A percentile compares a stretch with the other conserved stretches of the same genome.
Conservation (phyloP, 2,888 invertebrate genomes). For the Drosophila macrospina region DNA sequence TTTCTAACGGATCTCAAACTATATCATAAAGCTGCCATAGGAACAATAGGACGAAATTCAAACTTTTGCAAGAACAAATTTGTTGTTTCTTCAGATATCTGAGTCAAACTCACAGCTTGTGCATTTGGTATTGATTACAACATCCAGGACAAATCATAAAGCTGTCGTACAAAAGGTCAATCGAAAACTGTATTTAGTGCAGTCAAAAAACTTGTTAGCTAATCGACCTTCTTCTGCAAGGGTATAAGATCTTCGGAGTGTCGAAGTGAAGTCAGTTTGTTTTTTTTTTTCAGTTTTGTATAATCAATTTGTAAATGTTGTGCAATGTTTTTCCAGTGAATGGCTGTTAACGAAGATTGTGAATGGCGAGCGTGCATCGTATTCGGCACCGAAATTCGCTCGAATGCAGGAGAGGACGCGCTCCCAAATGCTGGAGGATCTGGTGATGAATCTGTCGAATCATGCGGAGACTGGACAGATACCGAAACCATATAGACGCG, state of each 20-base stretch:
- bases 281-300: background rate
- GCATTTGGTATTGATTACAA: too few species aligned
- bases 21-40: background rate
- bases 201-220: too few species aligned
- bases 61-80: too few species aligned
- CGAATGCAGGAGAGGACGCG: conserved; percentile 97
- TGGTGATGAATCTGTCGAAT: conserved; percentile 96
- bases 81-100: too few species aligned
- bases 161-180: too few species aligned
- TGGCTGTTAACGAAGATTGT: conserved; percentile 97
- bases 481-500: conserved; percentile 96
- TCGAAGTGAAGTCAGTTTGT: too few species aligned
- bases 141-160: too few species aligned
- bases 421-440: conserved; percentile 97
- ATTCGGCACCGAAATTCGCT: conserved; percentile 97
- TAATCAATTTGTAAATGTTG: background rate
- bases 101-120: too few species aligned
- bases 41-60: background rate
- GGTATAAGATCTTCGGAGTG: too few species aligned
- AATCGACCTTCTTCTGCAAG: too few species aligned
- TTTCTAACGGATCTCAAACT: background rate
- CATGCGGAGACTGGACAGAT: conserved; percentile 98
- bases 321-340: conserved; percentile 86
- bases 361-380: conserved; percentile 96
- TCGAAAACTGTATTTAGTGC: too few species aligned